Base-by-base conservation (phyloP, 2,797 vertebrate species). In the Petrocephalus schoutedeni region DNA sequence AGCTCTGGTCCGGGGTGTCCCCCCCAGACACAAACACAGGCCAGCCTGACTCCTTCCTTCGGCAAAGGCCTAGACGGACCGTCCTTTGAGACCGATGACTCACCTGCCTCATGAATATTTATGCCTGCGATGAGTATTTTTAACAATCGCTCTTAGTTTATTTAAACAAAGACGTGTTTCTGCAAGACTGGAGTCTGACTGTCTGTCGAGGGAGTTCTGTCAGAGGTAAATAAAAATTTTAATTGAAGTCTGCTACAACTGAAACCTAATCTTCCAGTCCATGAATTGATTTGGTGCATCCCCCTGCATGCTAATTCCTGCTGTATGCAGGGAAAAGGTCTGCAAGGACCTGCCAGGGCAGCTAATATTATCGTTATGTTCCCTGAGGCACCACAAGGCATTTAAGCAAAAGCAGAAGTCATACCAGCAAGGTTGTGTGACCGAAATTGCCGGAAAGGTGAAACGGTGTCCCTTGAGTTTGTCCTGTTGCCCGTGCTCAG, bases 201-300 rank as follows among this genome's bases (percentile, higher is more conserved):
- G 84, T 57, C 84, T 85, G 84, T 85, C 84, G 54, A 57, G 84
- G 54, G 84, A 54, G n/a, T 58, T 85, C 84, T 57, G 84, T 85
- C 84, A 57, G 84, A 36, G 84, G 84, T 85, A 85, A 85, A 85
- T 85, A 85, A 85, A 85, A 85, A 41, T 85, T 85, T 85, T 85
- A 85, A 85, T 85, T 85, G 84, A 85, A 85, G 54, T 85, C 54
- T 85, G 54, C 84, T 85, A 57, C 53, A 85, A 57, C 84, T 85
- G 84, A 53, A 85, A 85, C 84, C 53, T 85, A 85, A 57, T 85
- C 84, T 85, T 85, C 84, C 53, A 85, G 84, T 41, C 84, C 84
- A 85, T 85, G 53, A 85, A 85, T 85, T 85, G 84, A 85, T 85
- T 57, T 57, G 84, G 23, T 85, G 23, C n/a, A 57, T 85, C 16